Evolutionary conservation across 2,113 vertebrate species (phyloP), one percentile per base, ranked within the genome.

Genomic region (Cynoglossus semilaevis): DNA sequence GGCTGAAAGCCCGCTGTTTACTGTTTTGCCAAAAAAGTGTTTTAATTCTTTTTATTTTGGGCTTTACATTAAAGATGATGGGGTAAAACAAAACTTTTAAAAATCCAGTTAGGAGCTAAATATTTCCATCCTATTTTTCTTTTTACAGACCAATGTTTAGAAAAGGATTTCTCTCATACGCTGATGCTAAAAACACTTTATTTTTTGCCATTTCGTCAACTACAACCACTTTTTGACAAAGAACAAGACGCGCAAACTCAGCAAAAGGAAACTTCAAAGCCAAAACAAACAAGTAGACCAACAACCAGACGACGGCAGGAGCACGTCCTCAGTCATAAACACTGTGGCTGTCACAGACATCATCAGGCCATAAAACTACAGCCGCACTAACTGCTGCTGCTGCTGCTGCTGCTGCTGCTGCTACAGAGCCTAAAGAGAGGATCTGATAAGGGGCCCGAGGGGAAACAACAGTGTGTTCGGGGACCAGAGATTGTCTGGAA

Each of bases 371-470:
- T 85, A 83, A 81, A 85, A 63, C 71, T 43, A 35, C 53, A 74
- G 36, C 78, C 29, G 79, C 74, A 76, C 78, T 81, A 77, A 80
- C 74, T 67, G 67, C 77, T 77, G 84, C 74, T 69, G 72, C 70
- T 67, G 64, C 74, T 69, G 72, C 70, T 67, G 64, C 74, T 67
- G 67, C 77, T 77, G 83, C 74, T 69, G 72, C 70, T 67, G 64
- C 6, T 6, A 29, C 3, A 55, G 49, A 77, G 67, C 67, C 71
- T 58, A 51, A 67, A 49, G 62, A 81, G 67, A 59, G 73, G 65
- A 87, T 87, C 83, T 87, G 83, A 87, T 88, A 88, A 88, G 81
- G 72, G 82, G 63, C 82, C 80, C 73, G 67, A 63, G 73, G 83
- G 85, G 81, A 84, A 84, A 82, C 66, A 74, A 83, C 85, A 80